phyloP scores from a whole-genome alignment of 2,113 vertebrate species.

The Garra rufa region DNA sequence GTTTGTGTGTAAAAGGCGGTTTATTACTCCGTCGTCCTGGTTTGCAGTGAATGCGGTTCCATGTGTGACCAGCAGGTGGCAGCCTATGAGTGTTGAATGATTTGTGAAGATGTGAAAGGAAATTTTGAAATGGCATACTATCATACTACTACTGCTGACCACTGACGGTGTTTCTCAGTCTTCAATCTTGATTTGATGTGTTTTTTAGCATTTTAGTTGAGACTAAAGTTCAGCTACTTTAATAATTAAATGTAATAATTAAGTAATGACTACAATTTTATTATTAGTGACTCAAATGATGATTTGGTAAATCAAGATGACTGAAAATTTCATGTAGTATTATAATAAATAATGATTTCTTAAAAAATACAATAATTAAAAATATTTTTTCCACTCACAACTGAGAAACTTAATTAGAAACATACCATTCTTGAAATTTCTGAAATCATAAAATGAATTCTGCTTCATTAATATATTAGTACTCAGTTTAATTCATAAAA shows the following conservation, averaged over 20 bases:
- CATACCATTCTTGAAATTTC: no score
- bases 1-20: neutral
- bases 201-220: neutral
- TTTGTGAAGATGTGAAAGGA: neutral
- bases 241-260: no score
- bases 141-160: neutral
- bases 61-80: slow-evolving; percentile 40
- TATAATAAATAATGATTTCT: no score
- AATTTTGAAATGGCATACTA: neutral
- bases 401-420: no score
- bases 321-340: no score
- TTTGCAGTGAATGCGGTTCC: neutral
- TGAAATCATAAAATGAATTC: no score
- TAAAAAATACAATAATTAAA: no score
- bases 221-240: neutral
- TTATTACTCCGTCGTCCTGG: neutral
- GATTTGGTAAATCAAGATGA: neutral
- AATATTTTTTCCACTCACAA: no score
- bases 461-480: no score
- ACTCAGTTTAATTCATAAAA: no score
- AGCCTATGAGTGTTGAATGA: neutral
- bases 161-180: neutral
- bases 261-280: neutral
- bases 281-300: neutral
- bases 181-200: neutral